Base-by-base conservation (phyloP, 2,797 vertebrate genomes). In the Acrocephalus scirpaceus region DNA sequence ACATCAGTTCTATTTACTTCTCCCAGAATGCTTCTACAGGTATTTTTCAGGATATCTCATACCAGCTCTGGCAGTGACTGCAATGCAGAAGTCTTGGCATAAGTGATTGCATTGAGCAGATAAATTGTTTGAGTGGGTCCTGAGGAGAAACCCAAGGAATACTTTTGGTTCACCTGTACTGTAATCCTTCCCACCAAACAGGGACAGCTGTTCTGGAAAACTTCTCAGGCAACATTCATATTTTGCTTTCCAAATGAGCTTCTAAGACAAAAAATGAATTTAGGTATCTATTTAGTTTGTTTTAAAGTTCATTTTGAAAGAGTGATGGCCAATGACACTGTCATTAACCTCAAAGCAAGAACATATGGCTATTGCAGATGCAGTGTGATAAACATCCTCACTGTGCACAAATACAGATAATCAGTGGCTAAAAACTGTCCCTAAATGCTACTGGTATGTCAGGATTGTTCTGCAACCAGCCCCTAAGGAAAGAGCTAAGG, bases 1-100 rank as follows among this genome's bases (percentile, higher is more conserved):
- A 85, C 60, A 75, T 58, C 79, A 84, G 19, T 51, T 94, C 57
- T 86, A 60, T 89, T 93, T 94, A 67, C 18, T 88, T 81, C 62
- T 91, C 32, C 42, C 53, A 82, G 50, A 82, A 64, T 57, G 60
- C 40, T 71, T 85, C 74, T 60, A 76, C 42, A 79, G 77, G 70
- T 75, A 74, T 82, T 96, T 95, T 87, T 92, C 67, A 82, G 57
- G 47, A 65, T 76, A 18, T 70, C 36, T 90, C 45, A 70, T 27
- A 89, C 17, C 56, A 85, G 42, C 27, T 74, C 57, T 67, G 53
- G 29, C n/a, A 64, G 12, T 0, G 2, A 57, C 20, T 53, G 42
- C 56, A 76, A 36, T 0, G 0, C 26, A 60, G 13, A 79, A 87
- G 32, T 77, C 38, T 75, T 72, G 65, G 48, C 0, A 0, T 16